These are phyloP conservation scores for Leucozona laternaria DNA, from an alignment of 2,888 invertebrate genomes.

Conservation along the genomic window DNA sequence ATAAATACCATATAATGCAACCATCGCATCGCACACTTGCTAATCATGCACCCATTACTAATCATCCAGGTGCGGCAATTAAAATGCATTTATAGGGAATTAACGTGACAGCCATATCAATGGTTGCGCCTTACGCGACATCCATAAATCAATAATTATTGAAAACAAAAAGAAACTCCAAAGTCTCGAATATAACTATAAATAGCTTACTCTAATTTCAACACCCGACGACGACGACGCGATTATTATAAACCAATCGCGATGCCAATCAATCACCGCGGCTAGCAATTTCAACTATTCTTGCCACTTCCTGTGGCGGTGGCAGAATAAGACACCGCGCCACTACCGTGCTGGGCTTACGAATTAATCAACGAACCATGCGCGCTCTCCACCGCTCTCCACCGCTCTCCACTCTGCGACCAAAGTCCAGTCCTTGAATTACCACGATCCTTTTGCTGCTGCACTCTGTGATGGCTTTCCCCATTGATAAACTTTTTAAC, in stretches of 20 bases:
- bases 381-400: too few relatives aligned
- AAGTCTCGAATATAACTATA: slow-evolving; percentile 57
- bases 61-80: slow-evolving; percentile 75
- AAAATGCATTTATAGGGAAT: slow-evolving; percentile 73
- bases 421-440: slow-evolving; percentile 73
- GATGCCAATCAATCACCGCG: slow-evolving; percentile 69
- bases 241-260: slow-evolving; percentile 54
- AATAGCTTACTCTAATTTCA: slow-evolving; percentile 75
- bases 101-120: slow-evolving; percentile 67
- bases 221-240: slow-evolving; percentile 66
- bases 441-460: slow-evolving; percentile 42
- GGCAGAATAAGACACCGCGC: slow-evolving; percentile 72
- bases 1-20: slow-evolving; percentile 14
- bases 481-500: slow-evolving; percentile 67
- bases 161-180: not conserved
- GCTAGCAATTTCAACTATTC: slow-evolving; percentile 69
- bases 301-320: slow-evolving; percentile 67
- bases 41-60: slow-evolving; percentile 68
- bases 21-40: slow-evolving; percentile 32
- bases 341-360: slow-evolving; percentile 71
- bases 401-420: too few relatives aligned
- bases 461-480: not conserved
- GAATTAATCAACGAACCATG: slow-evolving; percentile 71
- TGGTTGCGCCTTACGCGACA: slow-evolving; percentile 73
- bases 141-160: slow-evolving; percentile 62